Evolutionary conservation across 2,888 invertebrate genomes (phyloP).

Genomic region (Furcula furcula): DNA sequence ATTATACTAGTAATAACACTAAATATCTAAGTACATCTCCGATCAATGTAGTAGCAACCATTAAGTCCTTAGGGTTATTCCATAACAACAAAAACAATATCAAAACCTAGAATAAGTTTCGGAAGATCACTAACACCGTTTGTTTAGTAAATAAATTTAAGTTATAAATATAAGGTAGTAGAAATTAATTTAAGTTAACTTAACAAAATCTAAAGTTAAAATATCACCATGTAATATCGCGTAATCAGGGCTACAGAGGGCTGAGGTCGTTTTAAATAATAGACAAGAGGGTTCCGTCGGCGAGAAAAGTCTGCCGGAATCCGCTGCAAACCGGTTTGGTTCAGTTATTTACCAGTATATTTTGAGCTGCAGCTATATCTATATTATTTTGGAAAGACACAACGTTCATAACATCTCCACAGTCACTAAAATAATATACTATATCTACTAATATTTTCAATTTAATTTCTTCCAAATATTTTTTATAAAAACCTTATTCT

Average conservation of each 20-base stretch:
- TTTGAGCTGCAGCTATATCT: conserved; percentile 12
- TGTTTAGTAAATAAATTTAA: conserved; percentile 7
- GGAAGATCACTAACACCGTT: background rate
- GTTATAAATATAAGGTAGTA: too few species aligned
- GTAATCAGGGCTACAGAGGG: conserved; percentile 28
- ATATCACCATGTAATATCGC: conserved; percentile 34
- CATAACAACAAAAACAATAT: too few species aligned
- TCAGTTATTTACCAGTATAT: conserved; percentile 30
- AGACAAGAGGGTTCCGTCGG: conserved; percentile 37
- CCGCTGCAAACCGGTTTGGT: conserved; percentile 33
- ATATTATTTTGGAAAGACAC: too few species aligned
- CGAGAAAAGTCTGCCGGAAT: conserved; percentile 41
- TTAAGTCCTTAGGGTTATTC: too few species aligned
- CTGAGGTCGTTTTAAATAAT: conserved; percentile 44
- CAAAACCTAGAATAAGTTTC: background rate
- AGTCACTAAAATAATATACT: too few species aligned
- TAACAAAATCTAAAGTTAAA: conserved; percentile 22
- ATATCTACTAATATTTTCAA: too few species aligned
- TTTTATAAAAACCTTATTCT: too few species aligned
- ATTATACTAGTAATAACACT: too few species aligned
- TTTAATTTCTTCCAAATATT: too few species aligned
- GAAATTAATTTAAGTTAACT: conserved; percentile 27
- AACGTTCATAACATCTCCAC: too few species aligned
- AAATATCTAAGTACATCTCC: too few species aligned
- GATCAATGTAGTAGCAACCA: too few species aligned